Conservation (phyloP, 2,797 vertebrate species). For the Naso thynnoides region DNA sequence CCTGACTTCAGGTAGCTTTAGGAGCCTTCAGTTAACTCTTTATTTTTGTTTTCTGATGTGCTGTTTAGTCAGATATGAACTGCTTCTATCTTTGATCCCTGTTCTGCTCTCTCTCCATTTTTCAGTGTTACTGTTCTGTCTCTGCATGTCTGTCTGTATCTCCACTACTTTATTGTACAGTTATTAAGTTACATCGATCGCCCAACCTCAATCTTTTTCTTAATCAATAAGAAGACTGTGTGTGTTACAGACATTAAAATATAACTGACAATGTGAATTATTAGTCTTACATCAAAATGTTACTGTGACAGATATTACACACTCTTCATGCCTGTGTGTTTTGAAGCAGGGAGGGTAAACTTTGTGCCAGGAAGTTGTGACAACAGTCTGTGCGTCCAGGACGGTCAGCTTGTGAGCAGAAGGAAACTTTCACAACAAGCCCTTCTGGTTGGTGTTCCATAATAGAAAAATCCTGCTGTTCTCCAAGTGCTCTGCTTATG, state of each 20-base stretch:
- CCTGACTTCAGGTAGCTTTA: too few relatives aligned
- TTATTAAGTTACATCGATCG: neutral
- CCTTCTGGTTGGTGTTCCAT: slow-evolving; percentile 43
- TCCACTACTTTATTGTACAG: too few relatives aligned
- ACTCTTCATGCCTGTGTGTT: slow-evolving; percentile 27
- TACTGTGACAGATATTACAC: slow-evolving; percentile 19
- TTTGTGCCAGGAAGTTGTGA: slow-evolving; percentile 23
- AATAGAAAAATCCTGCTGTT: slow-evolving; percentile 43
- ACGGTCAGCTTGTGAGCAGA: slow-evolving; percentile 49
- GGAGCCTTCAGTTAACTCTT: too few relatives aligned
- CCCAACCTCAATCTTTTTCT: neutral
- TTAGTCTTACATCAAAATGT: neutral
- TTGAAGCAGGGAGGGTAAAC: slow-evolving; percentile 21
- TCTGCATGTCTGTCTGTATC: too few relatives aligned
- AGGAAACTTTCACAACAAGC: slow-evolving; percentile 60
- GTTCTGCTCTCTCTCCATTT: too few relatives aligned
- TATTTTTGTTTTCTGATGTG: too few relatives aligned
- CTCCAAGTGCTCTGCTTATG: slow-evolving; percentile 34
- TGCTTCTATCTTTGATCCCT: too few relatives aligned
- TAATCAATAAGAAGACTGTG: neutral
- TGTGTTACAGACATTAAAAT: neutral
- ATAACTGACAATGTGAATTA: slow-evolving; percentile 8
- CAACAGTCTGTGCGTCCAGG: slow-evolving; percentile 47
- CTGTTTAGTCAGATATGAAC: too few relatives aligned
- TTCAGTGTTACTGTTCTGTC: too few relatives aligned